Evolutionary conservation across 2,797 vertebrate genomes (phyloP).

Genomic region (Clarias fuscus): DNA sequence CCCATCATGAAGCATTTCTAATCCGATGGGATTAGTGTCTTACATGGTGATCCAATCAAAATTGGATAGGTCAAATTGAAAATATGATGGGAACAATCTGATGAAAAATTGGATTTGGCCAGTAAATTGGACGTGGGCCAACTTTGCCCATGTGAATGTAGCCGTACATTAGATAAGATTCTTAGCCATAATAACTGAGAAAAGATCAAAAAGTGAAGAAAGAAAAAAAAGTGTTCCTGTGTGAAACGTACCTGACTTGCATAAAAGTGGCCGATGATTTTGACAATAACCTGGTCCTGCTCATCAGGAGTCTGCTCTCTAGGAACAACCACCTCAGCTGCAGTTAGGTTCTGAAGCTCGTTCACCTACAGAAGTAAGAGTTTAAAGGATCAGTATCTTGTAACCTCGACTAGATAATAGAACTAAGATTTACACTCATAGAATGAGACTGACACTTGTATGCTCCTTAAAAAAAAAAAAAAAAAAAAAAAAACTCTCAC

Average conservation of each 20-base stretch:
- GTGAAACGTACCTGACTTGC: slow-evolving; percentile 85
- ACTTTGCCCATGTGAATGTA: too few relatives aligned
- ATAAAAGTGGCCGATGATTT: slow-evolving; percentile 97
- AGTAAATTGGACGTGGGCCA: too few relatives aligned
- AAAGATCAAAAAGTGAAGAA: neutral
- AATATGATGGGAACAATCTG: too few relatives aligned
- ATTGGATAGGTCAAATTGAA: too few relatives aligned
- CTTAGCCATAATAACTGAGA: neutral
- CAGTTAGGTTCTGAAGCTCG: slow-evolving; percentile 92
- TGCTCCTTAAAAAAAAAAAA: neutral
- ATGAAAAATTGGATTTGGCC: too few relatives aligned
- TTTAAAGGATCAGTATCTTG: neutral
- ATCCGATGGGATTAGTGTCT: neutral
- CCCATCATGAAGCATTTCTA: neutral
- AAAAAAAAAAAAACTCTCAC: slow-evolving; percentile 68
- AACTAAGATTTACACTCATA: neutral
- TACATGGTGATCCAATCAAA: neutral
- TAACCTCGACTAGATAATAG: neutral
- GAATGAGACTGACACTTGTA: neutral
- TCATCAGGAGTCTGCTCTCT: slow-evolving; percentile 93
- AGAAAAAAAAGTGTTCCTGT: neutral
- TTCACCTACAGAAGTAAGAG: slow-evolving; percentile 77
- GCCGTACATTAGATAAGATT: too few relatives aligned
- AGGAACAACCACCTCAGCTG: slow-evolving; percentile 93
- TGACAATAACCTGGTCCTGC: slow-evolving; percentile 93